Evolutionary conservation across 2,888 invertebrate genomes (phyloP).

Genomic region (Unio pictorum): DNA sequence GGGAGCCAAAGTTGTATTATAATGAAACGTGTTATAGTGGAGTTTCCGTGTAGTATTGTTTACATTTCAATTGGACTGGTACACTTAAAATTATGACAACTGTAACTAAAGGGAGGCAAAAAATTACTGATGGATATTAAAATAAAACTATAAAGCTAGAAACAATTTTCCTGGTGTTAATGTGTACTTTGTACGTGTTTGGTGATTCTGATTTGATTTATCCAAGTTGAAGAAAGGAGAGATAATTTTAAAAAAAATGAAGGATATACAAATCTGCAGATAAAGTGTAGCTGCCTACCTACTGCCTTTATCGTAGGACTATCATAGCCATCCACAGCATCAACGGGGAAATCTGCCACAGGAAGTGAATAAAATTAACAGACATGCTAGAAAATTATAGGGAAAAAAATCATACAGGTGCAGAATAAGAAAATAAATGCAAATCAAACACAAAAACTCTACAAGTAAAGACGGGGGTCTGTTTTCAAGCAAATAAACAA

Average conservation of each 20-base stretch:
- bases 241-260: neutral
- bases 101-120: no score
- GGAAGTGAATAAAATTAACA: slow-evolving; percentile 6
- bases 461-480: slow-evolving; percentile 19
- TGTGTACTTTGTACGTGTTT: no score
- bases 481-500: neutral
- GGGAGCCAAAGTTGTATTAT: no score
- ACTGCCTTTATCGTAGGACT: slow-evolving; percentile 58
- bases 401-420: neutral
- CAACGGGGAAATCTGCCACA: slow-evolving; percentile 44
- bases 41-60: no score
- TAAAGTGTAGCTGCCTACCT: slow-evolving; percentile 45
- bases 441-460: slow-evolving; percentile 1
- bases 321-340: slow-evolving; percentile 61
- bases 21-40: no score
- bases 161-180: no score
- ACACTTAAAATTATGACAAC: no score
- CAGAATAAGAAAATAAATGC: slow-evolving; percentile 1
- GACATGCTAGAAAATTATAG: slow-evolving; percentile 1
- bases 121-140: no score
- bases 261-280: neutral
- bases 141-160: no score
- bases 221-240: neutral
- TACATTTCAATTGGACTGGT: no score
- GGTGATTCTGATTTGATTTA: no score